These are phyloP conservation scores for Keiferia lycopersicella DNA, from an alignment of 2,888 invertebrate species.

Conservation along the genomic window DNA sequence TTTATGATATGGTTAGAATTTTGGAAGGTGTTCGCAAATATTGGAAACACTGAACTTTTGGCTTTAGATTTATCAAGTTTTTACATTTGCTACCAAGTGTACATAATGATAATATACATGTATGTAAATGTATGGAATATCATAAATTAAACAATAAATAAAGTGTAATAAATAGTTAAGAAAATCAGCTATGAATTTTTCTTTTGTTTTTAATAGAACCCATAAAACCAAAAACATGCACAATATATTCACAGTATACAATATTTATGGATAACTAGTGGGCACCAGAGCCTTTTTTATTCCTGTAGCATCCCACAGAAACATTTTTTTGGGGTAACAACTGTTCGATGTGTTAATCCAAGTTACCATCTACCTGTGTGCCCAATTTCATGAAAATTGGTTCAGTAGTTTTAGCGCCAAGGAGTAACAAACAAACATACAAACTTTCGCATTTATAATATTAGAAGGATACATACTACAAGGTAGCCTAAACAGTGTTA, in stretches of 20 bases:
- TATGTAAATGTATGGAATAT: constrained; percentile 73
- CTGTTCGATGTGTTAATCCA: too few species aligned
- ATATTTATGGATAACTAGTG: not conserved
- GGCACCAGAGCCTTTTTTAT: too few species aligned
- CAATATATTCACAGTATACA: constrained; percentile 13
- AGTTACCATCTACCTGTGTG: too few species aligned
- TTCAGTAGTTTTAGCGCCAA: too few species aligned
- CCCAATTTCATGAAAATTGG: too few species aligned
- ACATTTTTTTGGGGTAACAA: too few species aligned
- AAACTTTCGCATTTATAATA: too few species aligned
- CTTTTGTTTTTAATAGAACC: constrained; percentile 6
- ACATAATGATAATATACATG: constrained; percentile 58
- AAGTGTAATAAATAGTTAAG: constrained; percentile 76
- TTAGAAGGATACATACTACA: constrained; percentile 2
- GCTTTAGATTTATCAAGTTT: constrained; percentile 39
- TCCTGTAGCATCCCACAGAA: too few species aligned
- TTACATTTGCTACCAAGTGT: constrained; percentile 78
- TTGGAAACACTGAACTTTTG: constrained; percentile 31
- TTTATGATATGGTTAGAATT: constrained; percentile 52
- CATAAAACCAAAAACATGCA: constrained; percentile 14
- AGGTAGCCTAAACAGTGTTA: not conserved
- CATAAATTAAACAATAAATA: constrained; percentile 75
- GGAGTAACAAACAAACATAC: too few species aligned
- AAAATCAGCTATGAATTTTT: constrained; percentile 39
- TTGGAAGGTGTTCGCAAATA: constrained; percentile 43